phyloP scores from a whole-genome alignment of 2,797 vertebrate species.

The Schizopygopsis malacanthus region DNA sequence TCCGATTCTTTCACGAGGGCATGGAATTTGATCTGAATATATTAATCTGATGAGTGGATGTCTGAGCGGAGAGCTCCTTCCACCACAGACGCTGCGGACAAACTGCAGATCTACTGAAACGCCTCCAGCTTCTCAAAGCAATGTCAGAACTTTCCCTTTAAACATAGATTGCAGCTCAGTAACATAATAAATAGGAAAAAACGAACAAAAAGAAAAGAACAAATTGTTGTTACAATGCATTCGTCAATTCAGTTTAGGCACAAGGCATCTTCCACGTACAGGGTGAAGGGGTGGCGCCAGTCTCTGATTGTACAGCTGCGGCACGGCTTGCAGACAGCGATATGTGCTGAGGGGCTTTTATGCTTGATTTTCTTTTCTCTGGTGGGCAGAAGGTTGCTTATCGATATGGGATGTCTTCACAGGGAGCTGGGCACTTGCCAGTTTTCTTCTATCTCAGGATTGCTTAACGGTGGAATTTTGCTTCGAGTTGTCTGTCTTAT shows the following conservation, averaged over 20 bases:
- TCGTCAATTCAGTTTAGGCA: slow-evolving; percentile 99
- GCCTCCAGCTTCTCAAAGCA: slow-evolving; percentile 83
- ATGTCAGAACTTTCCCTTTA: slow-evolving; percentile 91
- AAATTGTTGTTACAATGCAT: slow-evolving; percentile 99
- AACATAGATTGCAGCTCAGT: slow-evolving; percentile 92
- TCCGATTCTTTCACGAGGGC: slow-evolving; percentile 30
- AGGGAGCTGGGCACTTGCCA: slow-evolving; percentile 69
- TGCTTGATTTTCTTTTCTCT: slow-evolving; percentile 62
- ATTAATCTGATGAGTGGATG: slow-evolving; percentile 59
- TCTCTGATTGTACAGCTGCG: slow-evolving; percentile 99
- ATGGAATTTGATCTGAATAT: slow-evolving; percentile 46
- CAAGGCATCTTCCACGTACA: slow-evolving; percentile 93
- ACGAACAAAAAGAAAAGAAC: slow-evolving; percentile 66
- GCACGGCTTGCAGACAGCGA: slow-evolving; percentile 88
- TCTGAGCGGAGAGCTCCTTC: slow-evolving; percentile 55
- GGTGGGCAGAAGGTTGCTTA: slow-evolving; percentile 84
- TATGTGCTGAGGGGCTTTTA: slow-evolving; percentile 79
- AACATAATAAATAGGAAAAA: slow-evolving; percentile 95
- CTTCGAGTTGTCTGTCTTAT: slow-evolving; percentile 92
- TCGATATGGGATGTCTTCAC: slow-evolving; percentile 82
- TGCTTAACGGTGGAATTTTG: slow-evolving; percentile 84
- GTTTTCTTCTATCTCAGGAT: slow-evolving; percentile 80
- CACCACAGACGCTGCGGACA: slow-evolving; percentile 65
- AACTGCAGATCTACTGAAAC: slow-evolving; percentile 87
- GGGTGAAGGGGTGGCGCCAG: slow-evolving; percentile 88